phyloP scores from a whole-genome alignment of 2,113 vertebrate species.

The Meriones unguiculatus region DNA sequence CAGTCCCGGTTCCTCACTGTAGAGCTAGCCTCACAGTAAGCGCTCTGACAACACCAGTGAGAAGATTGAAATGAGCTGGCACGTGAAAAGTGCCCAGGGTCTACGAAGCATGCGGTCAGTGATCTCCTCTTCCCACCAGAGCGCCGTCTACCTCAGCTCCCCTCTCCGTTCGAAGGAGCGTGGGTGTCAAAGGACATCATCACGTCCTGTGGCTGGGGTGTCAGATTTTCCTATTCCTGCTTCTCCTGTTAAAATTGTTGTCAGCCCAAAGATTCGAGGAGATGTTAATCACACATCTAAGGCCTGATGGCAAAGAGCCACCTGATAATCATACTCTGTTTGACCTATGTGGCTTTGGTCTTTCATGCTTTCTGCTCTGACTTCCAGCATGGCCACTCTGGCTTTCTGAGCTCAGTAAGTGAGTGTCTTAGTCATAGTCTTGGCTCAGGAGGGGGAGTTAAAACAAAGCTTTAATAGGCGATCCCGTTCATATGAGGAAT shows the following conservation, averaged over 20 bases:
- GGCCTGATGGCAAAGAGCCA: not conserved
- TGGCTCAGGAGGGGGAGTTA: not conserved
- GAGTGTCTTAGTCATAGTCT: not conserved
- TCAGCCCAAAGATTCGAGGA: not conserved
- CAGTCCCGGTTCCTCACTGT: not conserved
- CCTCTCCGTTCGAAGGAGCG: not conserved
- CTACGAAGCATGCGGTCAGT: not conserved
- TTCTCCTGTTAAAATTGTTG: not conserved
- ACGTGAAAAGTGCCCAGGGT: not conserved
- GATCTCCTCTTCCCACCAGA: not conserved
- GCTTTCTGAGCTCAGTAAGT: constrained; percentile 24
- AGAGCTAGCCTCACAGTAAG: not conserved
- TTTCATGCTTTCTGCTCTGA: constrained; percentile 7
- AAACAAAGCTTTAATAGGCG: constrained; percentile 14
- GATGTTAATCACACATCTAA: not conserved
- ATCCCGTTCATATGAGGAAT: not conserved
- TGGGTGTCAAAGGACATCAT: not conserved
- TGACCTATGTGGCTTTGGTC: not conserved
- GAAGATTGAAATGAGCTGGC: not conserved
- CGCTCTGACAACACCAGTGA: not conserved
- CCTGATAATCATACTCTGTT: not conserved
- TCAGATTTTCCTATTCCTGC: not conserved
- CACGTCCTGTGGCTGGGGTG: not conserved
- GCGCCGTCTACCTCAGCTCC: not conserved
- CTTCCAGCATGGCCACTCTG: not conserved